A percentile compares a stretch with the other conserved stretches of the same genome.
Conservation (phyloP, 2,888 invertebrate species). For the Melipona bicolor region DNA sequence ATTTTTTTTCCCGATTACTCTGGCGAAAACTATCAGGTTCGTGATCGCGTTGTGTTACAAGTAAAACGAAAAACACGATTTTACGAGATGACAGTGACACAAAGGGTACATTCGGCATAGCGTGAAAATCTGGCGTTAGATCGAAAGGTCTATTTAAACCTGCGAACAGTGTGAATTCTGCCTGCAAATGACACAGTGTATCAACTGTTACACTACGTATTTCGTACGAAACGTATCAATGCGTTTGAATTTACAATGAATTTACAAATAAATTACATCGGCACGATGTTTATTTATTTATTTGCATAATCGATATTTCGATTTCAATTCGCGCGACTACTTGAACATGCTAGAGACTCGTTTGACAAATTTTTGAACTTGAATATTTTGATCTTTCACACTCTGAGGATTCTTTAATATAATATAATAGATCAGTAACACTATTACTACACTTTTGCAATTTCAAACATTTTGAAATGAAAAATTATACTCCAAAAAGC, state of each 20-base stretch:
- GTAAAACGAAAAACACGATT: slow-evolving; percentile 20
- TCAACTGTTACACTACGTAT: background rate
- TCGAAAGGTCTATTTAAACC: slow-evolving; percentile 30
- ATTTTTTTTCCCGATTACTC: background rate
- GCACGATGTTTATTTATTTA: background rate
- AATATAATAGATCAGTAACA: background rate
- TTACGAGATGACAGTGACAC: background rate
- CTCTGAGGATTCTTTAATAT: background rate
- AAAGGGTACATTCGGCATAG: background rate
- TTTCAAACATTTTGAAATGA: background rate
- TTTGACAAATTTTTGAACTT: background rate
- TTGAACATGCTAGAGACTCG: background rate
- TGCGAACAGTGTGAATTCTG: slow-evolving; percentile 8
- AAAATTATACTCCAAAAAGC: background rate
- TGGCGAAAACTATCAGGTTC: background rate
- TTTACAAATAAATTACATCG: background rate
- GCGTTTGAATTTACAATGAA: background rate
- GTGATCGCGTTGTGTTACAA: slow-evolving; percentile 4
- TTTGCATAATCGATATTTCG: background rate
- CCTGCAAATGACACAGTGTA: background rate
- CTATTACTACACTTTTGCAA: background rate
- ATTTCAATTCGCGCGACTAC: background rate
- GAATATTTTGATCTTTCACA: background rate
- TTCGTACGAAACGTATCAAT: background rate
- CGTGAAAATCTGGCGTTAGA: slow-evolving; percentile 12